Percentiles rank a stretch among this genome's conserved stretches.
phyloP scores from a whole-genome alignment of 2,113 vertebrate species.

The Mystacornis crossleyi region DNA sequence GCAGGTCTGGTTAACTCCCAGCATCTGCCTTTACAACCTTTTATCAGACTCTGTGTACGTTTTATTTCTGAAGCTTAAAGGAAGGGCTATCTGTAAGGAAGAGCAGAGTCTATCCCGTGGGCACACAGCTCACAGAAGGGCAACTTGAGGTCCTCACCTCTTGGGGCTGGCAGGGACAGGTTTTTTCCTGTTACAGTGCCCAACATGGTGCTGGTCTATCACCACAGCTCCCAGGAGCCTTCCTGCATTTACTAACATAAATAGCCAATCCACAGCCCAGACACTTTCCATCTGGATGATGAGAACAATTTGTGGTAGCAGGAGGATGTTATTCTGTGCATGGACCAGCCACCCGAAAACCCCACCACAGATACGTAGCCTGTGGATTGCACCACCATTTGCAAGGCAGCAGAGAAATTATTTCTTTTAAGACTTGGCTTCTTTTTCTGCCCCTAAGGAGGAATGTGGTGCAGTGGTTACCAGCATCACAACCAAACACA shows the following conservation, averaged over 20 bases:
- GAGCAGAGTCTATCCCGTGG: background rate
- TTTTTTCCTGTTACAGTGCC: background rate
- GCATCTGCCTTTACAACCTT: background rate
- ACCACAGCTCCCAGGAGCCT: background rate
- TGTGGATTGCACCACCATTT: background rate
- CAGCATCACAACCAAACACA: conserved; percentile 37
- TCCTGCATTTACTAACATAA: background rate
- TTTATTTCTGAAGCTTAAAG: background rate
- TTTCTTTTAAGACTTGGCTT: conserved; percentile 46
- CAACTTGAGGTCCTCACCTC: background rate
- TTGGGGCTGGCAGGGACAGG: background rate
- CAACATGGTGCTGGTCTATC: accelerated
- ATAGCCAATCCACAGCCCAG: background rate
- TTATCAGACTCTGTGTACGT: background rate
- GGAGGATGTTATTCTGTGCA: background rate
- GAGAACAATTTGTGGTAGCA: background rate
- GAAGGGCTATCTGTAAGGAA: background rate
- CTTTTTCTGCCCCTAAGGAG: conserved; percentile 39
- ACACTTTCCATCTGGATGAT: background rate
- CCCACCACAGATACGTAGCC: background rate
- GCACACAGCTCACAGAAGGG: background rate
- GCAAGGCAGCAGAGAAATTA: conserved; percentile 18
- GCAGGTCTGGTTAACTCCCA: background rate
- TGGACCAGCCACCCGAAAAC: background rate
- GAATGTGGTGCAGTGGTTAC: conserved; percentile 52